Evolutionary conservation across 2,888 invertebrate genomes (phyloP), one percentile per base, ranked within the genome.

Genomic region (Serrognathus titanus): DNA sequence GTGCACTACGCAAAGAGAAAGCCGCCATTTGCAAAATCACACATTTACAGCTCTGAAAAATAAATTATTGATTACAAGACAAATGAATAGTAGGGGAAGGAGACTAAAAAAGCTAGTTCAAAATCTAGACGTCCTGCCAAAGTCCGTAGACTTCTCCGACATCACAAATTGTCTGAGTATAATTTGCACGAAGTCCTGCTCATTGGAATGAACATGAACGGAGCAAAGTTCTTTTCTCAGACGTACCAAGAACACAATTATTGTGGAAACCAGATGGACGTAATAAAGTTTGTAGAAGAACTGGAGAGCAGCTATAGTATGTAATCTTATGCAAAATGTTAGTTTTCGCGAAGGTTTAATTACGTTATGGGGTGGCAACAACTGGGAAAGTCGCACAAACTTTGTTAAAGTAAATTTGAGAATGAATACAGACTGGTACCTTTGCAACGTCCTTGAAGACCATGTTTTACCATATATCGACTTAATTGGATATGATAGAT

Each of bases 401-500:
- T 49, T 43, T 36, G 46, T 53, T 49, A 53, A 57, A 49, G 49
- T 57, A 9, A 37, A 49, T 49, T 53, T 58, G n/a, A 58, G 37
- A 55, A 55, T 53, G 37, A 55, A 45, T 55, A 43, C 43, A 51
- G 46, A 57, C 52, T 53, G 48, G 12, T 48, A 54, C 43, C 24
- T 53, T 9, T 36, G 12, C 37, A 41, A 51, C 45, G 51, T 55
- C 51, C 3, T 55, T 47, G 10, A 54, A 24, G 54, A 54, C 41
- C n/a, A n/a, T n/a, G n/a, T n/a, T n/a, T n/a, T n/a, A 50, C 50
- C 48, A 24, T 55, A 35, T 49, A 37, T 16, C 36, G 50, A 36
- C 16, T 55, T 55, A 45, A 51, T 49, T 48, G 39, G 48, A 35
- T 53, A 48, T 16, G 41, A 55, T 12, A 41, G 13, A 35, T 55